Evolutionary conservation across 1,140 invertebrate species (phyloP).

Genomic region (Maconellicoccus hirsutus): DNA sequence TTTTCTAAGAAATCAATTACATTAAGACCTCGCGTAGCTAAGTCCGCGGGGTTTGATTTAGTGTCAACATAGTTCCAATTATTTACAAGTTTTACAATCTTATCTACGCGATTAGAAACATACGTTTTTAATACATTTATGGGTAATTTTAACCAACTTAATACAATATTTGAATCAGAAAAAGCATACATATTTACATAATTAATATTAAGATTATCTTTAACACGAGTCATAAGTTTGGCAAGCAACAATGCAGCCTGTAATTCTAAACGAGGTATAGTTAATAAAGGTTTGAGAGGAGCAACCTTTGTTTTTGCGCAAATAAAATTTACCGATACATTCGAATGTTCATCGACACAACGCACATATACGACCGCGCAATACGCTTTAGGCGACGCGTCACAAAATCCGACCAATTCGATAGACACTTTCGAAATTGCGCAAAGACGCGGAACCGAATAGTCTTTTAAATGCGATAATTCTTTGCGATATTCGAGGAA

Average conservation of each 20-base stretch:
- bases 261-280: too few species aligned
- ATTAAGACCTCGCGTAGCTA: constrained; percentile 18
- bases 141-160: constrained; percentile 30
- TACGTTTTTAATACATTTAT: constrained; percentile 31
- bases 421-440: not conserved
- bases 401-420: constrained; percentile 32
- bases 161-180: constrained; percentile 32
- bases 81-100: constrained; percentile 28
- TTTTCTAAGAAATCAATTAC: constrained; percentile 18
- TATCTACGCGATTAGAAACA: constrained; percentile 33
- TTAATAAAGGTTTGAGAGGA: too few species aligned
- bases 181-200: constrained; percentile 30
- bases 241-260: too few species aligned
- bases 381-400: constrained; percentile 33
- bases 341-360: constrained; percentile 31
- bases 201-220: not conserved
- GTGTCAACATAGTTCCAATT: constrained; percentile 24
- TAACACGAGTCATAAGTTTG: too few species aligned
- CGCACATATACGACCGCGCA: constrained; percentile 27
- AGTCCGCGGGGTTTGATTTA: constrained; percentile 25
- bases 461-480: constrained; percentile 22
- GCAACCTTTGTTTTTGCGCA: too few species aligned
- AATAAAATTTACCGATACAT: too few species aligned
- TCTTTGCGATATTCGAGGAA: constrained; percentile 27
- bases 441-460: not conserved